A percentile compares a stretch with the other conserved stretches of the same genome.
Conservation (phyloP, 1,140 invertebrate species). For the Aplysia californica region DNA sequence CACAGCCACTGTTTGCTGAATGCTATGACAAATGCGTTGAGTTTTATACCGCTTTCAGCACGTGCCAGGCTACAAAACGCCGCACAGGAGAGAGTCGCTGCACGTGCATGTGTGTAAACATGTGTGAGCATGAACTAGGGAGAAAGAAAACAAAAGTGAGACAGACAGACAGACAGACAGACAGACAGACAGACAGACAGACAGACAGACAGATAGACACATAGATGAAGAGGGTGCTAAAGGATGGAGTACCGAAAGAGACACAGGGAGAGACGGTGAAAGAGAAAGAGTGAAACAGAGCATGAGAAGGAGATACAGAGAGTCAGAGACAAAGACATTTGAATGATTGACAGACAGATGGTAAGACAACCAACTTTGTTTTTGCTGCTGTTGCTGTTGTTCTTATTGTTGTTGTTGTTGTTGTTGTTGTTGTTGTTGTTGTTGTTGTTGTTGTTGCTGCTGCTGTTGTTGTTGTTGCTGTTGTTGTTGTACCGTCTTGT, state of each 20-base stretch:
- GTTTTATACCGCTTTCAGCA: no score
- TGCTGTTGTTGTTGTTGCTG: background rate
- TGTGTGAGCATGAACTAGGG: conserved; percentile 1
- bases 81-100: no score
- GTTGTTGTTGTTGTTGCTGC: background rate
- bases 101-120: background rate
- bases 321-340: background rate
- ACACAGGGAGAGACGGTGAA: background rate
- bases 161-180: conserved; percentile 13
- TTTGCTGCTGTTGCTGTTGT: background rate
- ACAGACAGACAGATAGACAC: background rate
- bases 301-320: conserved; percentile 1
- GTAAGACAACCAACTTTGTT: background rate
- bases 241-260: background rate
- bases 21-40: no score
- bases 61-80: no score
- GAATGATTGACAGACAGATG: background rate
- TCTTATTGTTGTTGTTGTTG: background rate
- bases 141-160: conserved; percentile 21
- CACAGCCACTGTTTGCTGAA: no score
- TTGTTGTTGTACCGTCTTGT: background rate
- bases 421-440: background rate
- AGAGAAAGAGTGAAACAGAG: background rate
- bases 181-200: conserved; percentile 4
- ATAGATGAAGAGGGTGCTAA: background rate